These are phyloP conservation scores for Sesia bembeciformis DNA, from an alignment of 2,888 invertebrate species.

Conservation along the genomic window DNA sequence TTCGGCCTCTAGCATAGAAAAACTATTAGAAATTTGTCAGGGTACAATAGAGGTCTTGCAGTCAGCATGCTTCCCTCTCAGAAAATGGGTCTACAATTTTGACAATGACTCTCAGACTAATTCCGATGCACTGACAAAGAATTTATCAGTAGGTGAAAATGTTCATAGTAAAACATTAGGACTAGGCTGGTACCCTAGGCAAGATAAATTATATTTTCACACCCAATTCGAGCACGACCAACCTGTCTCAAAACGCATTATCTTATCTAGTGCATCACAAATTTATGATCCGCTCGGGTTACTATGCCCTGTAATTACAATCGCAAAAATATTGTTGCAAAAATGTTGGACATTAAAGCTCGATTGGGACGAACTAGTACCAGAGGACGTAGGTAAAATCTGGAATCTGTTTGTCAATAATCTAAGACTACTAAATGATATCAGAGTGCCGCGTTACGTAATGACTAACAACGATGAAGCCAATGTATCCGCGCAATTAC, in stretches of 20 bases:
- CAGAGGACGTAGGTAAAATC: slow-evolving; percentile 3
- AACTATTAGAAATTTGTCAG: slow-evolving; percentile 7
- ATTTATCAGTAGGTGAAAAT: slow-evolving; percentile 7
- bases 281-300: slow-evolving; percentile 17
- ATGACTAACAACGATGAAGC: neutral
- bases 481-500: slow-evolving; percentile 6
- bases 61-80: slow-evolving; percentile 12
- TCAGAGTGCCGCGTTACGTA: slow-evolving; percentile 9
- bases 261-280: slow-evolving; percentile 13
- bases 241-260: slow-evolving; percentile 12
- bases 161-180: slow-evolving; percentile 9
- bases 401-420: slow-evolving; percentile 7
- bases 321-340: slow-evolving; percentile 17
- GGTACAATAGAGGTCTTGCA: slow-evolving; percentile 3
- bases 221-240: slow-evolving; percentile 3
- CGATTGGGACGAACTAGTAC: slow-evolving; percentile 16
- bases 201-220: slow-evolving; percentile 10
- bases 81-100: slow-evolving; percentile 15
- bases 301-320: slow-evolving; percentile 10
- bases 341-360: slow-evolving; percentile 14
- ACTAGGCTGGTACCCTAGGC: slow-evolving; percentile 7
- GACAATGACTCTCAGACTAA: neutral
- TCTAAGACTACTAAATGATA: slow-evolving; percentile 3
- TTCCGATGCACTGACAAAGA: neutral
- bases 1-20: slow-evolving; percentile 6